Base-by-base conservation (phyloP, 2,888 invertebrate species). In the Blomia tropicalis region DNA sequence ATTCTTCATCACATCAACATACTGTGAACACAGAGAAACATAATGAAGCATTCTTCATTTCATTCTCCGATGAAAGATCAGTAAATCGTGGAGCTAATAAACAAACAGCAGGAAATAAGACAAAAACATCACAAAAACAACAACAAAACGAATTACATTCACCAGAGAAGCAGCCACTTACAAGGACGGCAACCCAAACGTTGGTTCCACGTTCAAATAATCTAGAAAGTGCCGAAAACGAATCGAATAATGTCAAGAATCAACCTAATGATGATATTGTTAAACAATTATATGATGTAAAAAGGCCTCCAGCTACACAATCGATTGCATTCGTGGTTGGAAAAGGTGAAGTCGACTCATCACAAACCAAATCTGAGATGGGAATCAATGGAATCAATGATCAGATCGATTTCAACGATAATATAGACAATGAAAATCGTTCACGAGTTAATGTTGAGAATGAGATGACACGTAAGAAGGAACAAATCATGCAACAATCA, bases 391-490 rank as follows among this genome's bases (percentile, higher is more conserved):
- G 47, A 47, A 31, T 29, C 5, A 31, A 29, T 30, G 56, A 17
- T 30, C 51, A 36, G 25, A 27, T 7, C 61, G 47, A 43, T 14
- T 14, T 4, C 23, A 29, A 23, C 29, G 29, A 32, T 25, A 22
- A 59, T 5, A 11, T 61, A 43, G 36, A 2, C 29, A 30, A 56
- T 56, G 56, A 56, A 56, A 17, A 36, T 27, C 56, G 31, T 19
- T 23, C 27, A 31, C 56, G 25, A 61, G 32, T 27, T 62, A 66
- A 64, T 29, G 82, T 83, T 5, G 81, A 87, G 62, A 86, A 89
- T 69, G 90, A 91, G 75, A 88, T 91, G 85, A 88, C 89, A 74
- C 82, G 83, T 66, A 91, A 86, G 73, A 92, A 91, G 72, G 90
- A 92, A 73, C 83, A 83, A 69, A 87, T 95, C 65, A 84, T 92